Evolutionary conservation across 2,888 invertebrate genomes (phyloP).

Genomic region (Aspidiotus destructor): DNA sequence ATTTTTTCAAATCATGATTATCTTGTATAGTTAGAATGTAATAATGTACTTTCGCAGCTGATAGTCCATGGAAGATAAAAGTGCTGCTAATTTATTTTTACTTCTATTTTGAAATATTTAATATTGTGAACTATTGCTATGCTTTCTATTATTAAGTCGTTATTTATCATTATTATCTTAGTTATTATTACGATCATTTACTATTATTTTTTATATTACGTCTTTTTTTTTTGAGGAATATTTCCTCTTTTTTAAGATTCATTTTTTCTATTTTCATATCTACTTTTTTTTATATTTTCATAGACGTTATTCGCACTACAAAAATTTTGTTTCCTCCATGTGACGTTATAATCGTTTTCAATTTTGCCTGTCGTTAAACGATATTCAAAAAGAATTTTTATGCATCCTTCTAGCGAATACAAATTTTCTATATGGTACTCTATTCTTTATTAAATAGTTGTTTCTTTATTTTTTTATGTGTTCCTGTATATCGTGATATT

Average conservation of each 20-base stretch:
- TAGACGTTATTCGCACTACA: background rate
- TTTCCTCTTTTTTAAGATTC: background rate
- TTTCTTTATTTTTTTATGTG: constrained; percentile 17
- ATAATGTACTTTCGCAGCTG: too few species aligned
- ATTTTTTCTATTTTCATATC: background rate
- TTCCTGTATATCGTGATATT: constrained; percentile 26
- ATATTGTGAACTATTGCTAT: too few species aligned
- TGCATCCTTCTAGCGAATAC: background rate
- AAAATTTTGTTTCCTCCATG: background rate
- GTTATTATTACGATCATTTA: too few species aligned
- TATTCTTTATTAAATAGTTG: constrained; percentile 8
- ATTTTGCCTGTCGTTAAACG: background rate
- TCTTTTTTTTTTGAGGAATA: too few species aligned
- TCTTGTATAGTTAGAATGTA: too few species aligned
- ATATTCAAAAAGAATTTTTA: background rate
- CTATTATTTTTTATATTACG: too few species aligned
- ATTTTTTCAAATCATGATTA: background rate
- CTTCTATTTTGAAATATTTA: too few species aligned
- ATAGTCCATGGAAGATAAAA: too few species aligned
- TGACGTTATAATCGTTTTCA: background rate
- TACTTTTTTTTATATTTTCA: background rate
- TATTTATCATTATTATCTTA: too few species aligned
- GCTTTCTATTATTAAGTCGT: too few species aligned
- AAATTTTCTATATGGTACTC: background rate
- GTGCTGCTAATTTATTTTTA: too few species aligned